phyloP scores from a whole-genome alignment of 1,140 invertebrate genomes.

The Platyscapa corneri region DNA sequence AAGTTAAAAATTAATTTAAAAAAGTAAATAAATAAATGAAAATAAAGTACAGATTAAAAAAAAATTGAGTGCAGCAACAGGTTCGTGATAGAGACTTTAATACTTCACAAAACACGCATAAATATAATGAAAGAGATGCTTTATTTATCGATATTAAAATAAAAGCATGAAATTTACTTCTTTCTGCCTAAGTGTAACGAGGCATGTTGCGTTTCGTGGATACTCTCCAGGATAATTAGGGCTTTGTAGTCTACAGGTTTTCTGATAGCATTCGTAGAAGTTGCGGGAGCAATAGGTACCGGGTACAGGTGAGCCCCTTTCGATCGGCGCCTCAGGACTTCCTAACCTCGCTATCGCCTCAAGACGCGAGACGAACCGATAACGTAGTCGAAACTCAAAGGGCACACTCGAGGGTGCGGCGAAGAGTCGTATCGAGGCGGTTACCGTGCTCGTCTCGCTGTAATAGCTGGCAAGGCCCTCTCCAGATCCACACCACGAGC shows the following conservation, averaged over 20 bases:
- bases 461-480: slow-evolving; percentile 87
- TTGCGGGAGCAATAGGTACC: slow-evolving; percentile 91
- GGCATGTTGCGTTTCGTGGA: slow-evolving; percentile 89
- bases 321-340: slow-evolving; percentile 80
- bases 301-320: slow-evolving; percentile 86
- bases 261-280: slow-evolving; percentile 90
- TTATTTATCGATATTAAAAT: no score
- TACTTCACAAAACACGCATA: no score
- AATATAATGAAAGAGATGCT: no score
- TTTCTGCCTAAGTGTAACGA: slow-evolving; percentile 86
- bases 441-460: slow-evolving; percentile 88
- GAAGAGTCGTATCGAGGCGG: slow-evolving; percentile 83
- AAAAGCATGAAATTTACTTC: slow-evolving; percentile 62
- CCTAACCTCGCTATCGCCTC: slow-evolving; percentile 87
- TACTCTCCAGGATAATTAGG: slow-evolving; percentile 96
- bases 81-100: no score
- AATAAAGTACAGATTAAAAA: neutral
- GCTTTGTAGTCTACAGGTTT: slow-evolving; percentile 86
- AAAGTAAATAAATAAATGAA: no score
- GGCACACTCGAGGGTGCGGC: slow-evolving; percentile 79
- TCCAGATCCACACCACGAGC: slow-evolving; percentile 87
- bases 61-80: no score
- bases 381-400: slow-evolving; percentile 85
- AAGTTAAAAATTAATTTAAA: no score
- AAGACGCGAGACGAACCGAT: slow-evolving; percentile 83